Base-by-base conservation (phyloP, 2,797 vertebrate species). In the Neopelma chrysocephalum region DNA sequence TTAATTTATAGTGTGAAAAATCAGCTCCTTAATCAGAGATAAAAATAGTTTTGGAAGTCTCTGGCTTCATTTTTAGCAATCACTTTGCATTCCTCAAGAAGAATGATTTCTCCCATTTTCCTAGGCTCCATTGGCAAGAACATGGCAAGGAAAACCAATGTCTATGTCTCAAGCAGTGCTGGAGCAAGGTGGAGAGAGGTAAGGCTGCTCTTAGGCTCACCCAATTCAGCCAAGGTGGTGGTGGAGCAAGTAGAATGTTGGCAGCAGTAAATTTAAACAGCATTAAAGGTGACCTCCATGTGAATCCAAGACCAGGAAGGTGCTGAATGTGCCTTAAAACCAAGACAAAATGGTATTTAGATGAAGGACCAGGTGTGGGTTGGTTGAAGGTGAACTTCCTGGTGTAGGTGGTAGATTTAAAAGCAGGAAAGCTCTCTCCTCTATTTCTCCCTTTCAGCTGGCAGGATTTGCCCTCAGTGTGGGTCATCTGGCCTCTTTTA, bases 111-210 rank as follows among this genome's bases (percentile, higher is more conserved):
- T 76, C 36, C 50, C 26, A 0, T 80, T 81, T 83, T 90, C 78
- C 54, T 95, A 99, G 99, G 99, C 82, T 99, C 99, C 0, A 96
- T 99, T 56, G 99, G 99, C 77, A 99, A 97, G 97, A 99, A 98
- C 97, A 97, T 99, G 98, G 98, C 99, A 22, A 99, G 98, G 97
- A 99, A 99, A 97, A 99, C 98, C 43, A 99, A 99, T 0, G 99
- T 99, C 80, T 99, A 99, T 12, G 94, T 99, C 82, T 99, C 99
- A 1, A 99, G 99, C 98, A 99, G 98, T 6, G 99, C 99, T 0
- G 99, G 99, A 65, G 99, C 98, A 25, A 95, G 98, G 58, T 99
- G 99, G 99, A 98, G 98, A 97, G 99, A 99, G 99, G 99, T 99
- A 96, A 98, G 98, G 92, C 29, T 4, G 9, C 72, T 70, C 45